phyloP scores from a whole-genome alignment of 2,888 invertebrate genomes.

The Mesopsocus fuscifrons region DNA sequence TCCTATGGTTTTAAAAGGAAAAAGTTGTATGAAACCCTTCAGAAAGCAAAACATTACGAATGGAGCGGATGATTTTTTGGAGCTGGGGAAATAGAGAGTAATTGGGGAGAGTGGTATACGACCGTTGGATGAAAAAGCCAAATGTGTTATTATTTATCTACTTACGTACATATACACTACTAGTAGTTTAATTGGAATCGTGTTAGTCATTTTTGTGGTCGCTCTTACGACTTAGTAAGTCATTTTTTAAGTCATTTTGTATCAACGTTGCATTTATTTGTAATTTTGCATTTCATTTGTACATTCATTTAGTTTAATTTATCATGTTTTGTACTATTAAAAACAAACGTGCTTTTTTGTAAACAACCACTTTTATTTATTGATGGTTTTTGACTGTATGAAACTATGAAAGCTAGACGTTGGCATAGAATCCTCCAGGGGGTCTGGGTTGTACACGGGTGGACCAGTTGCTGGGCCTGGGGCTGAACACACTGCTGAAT shows the following conservation, averaged over 20 bases:
- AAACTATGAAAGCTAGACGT: neutral
- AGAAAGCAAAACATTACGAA: too few relatives aligned
- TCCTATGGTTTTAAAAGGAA: too few relatives aligned
- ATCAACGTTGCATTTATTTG: too few relatives aligned
- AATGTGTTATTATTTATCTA: neutral
- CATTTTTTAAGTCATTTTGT: neutral
- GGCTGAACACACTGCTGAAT: neutral
- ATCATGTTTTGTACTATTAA: conserved; percentile 1
- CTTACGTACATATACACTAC: too few relatives aligned
- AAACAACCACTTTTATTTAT: too few relatives aligned
- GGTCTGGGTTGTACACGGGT: neutral
- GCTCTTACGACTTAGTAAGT: neutral
- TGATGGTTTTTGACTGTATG: too few relatives aligned
- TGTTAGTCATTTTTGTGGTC: neutral
- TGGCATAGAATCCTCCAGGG: neutral
- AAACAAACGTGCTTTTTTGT: conserved; percentile 1
- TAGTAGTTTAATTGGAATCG: neutral
- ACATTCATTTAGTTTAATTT: conserved; percentile 4
- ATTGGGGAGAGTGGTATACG: too few relatives aligned
- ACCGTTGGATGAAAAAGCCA: neutral
- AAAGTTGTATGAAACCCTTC: too few relatives aligned
- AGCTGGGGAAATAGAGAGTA: too few relatives aligned
- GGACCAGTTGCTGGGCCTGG: neutral
- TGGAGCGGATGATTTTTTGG: too few relatives aligned
- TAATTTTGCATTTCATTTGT: conserved; percentile 4